Percentiles rank a stretch among this genome's conserved stretches.
phyloP scores from a whole-genome alignment of 2,113 vertebrate genomes.

The Nanger granti region DNA sequence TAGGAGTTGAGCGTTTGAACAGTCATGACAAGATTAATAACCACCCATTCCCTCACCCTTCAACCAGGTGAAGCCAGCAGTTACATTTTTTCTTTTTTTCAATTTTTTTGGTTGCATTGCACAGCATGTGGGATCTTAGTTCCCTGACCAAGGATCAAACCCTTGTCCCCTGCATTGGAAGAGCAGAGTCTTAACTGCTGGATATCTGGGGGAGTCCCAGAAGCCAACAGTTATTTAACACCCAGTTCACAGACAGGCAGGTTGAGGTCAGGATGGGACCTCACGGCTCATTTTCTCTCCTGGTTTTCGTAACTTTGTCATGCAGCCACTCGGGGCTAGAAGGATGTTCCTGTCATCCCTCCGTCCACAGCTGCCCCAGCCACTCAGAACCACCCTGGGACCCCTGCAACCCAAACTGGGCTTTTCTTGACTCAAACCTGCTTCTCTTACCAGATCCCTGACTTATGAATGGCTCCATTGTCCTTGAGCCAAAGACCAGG shows the following conservation, averaged over 20 bases:
- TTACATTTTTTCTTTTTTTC: neutral
- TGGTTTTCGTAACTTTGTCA: neutral
- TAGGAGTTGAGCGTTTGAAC: accelerated
- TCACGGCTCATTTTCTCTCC: accelerated
- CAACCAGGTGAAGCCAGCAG: too few species aligned
- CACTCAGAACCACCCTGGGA: neutral
- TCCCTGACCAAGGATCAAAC: neutral
- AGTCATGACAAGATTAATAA: neutral
- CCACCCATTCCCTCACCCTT: neutral
- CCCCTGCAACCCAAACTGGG: neutral
- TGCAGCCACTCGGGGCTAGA: too few species aligned
- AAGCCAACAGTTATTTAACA: neutral
- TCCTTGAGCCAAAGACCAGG: neutral
- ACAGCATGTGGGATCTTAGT: neutral
- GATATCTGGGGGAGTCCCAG: neutral
- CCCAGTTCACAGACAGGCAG: neutral
- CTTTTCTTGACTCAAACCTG: neutral
- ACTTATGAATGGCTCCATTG: neutral
- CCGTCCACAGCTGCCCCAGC: neutral
- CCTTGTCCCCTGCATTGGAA: neutral
- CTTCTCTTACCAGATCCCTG: neutral
- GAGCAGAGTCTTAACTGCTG: neutral
- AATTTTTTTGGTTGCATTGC: neutral
- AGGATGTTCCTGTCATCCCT: neutral
- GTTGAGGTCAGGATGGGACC: neutral